phyloP scores from a whole-genome alignment of 2,888 invertebrate genomes.

The Dryomyza anilis region DNA sequence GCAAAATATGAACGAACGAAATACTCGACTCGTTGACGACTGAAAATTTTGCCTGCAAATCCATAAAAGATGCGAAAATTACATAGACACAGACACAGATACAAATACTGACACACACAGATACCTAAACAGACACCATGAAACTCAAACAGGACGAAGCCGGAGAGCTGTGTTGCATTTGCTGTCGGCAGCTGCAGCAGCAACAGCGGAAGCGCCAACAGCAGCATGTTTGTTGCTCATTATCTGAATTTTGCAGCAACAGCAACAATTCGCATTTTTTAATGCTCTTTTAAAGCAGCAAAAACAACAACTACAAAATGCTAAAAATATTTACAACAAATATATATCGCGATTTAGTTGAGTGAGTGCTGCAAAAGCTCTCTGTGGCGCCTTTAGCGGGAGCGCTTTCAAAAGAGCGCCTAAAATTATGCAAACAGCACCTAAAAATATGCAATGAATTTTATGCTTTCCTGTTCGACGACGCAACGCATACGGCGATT shows the following conservation, averaged over 20 bases:
- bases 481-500: neutral
- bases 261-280: slow-evolving; percentile 19
- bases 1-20: slow-evolving; percentile 50
- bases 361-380: no score
- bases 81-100: slow-evolving; percentile 28
- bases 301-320: neutral
- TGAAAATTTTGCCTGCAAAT: slow-evolving; percentile 51
- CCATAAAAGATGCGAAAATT: slow-evolving; percentile 46
- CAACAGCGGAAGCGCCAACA: slow-evolving; percentile 18
- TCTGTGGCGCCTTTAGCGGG: no score
- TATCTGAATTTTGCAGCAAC: slow-evolving; percentile 18
- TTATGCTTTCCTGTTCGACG: neutral
- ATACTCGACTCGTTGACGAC: slow-evolving; percentile 52
- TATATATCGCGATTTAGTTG: no score
- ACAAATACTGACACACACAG: slow-evolving; percentile 27
- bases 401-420: neutral
- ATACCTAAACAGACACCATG: slow-evolving; percentile 18
- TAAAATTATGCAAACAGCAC: slow-evolving; percentile 31
- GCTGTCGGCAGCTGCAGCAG: slow-evolving; percentile 7
- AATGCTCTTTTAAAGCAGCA: slow-evolving; percentile 16
- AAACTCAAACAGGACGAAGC: slow-evolving; percentile 10
- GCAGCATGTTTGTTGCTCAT: slow-evolving; percentile 27
- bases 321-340: neutral
- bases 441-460: slow-evolving; percentile 41
- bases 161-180: slow-evolving; percentile 14